Conservation (phyloP, 2,888 invertebrate species). For the Acleris emargana region DNA sequence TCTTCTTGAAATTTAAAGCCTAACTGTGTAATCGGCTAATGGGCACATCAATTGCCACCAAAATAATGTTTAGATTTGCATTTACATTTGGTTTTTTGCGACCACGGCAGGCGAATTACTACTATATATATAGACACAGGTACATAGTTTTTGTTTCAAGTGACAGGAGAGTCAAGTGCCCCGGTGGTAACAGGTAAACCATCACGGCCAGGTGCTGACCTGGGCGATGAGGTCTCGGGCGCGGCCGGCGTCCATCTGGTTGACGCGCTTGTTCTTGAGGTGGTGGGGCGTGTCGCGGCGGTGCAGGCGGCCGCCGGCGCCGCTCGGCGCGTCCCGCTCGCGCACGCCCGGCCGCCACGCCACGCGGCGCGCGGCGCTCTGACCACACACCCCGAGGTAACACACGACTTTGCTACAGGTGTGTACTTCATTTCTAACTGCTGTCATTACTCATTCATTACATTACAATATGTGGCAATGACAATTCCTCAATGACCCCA, state of each 20-base stretch:
- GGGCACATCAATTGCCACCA: too few species aligned
- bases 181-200: constrained; percentile 4
- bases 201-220: constrained; percentile 53
- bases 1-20: too few species aligned
- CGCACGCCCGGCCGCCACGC: constrained; percentile 84
- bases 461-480: too few species aligned
- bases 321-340: constrained; percentile 62
- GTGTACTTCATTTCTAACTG: too few species aligned
- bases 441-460: too few species aligned
- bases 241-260: constrained; percentile 73
- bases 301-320: constrained; percentile 88
- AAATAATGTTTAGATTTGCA: too few species aligned
- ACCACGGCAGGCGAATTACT: too few species aligned
- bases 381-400: constrained; percentile 43
- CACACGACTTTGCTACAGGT: not conserved
- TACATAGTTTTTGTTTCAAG: too few species aligned
- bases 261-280: constrained; percentile 97
- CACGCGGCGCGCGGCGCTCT: constrained; percentile 61
- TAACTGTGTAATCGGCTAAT: too few species aligned
- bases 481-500: too few species aligned
- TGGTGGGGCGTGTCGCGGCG: constrained; percentile 99
- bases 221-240: constrained; percentile 77
- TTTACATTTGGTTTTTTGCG: too few species aligned
- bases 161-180: not conserved
- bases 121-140: too few species aligned